Conservation (phyloP, 2,113 vertebrate species). For the Trachemys scripta region DNA sequence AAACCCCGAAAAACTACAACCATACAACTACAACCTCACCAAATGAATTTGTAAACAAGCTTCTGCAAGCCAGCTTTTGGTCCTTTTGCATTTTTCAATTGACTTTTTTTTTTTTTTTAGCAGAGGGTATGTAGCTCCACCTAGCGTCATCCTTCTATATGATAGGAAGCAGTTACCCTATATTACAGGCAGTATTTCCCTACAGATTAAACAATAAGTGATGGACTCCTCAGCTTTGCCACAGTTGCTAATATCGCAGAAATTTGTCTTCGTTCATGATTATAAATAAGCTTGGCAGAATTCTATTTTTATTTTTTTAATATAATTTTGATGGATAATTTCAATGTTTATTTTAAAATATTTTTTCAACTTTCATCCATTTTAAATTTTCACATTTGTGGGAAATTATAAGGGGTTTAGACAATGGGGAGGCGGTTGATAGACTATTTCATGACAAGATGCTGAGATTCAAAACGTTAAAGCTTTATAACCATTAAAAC, state of each 20-base stretch:
- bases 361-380: background rate
- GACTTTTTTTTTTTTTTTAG: background rate
- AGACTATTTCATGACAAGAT: background rate
- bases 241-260: accelerated
- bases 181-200: accelerated
- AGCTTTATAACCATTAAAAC: background rate
- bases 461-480: background rate
- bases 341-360: background rate
- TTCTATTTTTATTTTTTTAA: background rate
- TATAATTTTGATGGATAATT: background rate
- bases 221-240: accelerated
- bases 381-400: background rate
- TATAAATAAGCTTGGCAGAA: background rate
- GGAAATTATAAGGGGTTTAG: background rate
- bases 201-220: accelerated
- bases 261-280: background rate
- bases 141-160: conserved; percentile 12
- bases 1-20: background rate
- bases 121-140: conserved; percentile 10
- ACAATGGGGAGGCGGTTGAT: background rate
- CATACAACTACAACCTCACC: background rate
- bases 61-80: background rate
- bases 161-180: accelerated
- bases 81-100: accelerated
- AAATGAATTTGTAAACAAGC: background rate